These are phyloP conservation scores for Lerema accius DNA, from an alignment of 1,140 invertebrate species.

Conservation along the genomic window DNA sequence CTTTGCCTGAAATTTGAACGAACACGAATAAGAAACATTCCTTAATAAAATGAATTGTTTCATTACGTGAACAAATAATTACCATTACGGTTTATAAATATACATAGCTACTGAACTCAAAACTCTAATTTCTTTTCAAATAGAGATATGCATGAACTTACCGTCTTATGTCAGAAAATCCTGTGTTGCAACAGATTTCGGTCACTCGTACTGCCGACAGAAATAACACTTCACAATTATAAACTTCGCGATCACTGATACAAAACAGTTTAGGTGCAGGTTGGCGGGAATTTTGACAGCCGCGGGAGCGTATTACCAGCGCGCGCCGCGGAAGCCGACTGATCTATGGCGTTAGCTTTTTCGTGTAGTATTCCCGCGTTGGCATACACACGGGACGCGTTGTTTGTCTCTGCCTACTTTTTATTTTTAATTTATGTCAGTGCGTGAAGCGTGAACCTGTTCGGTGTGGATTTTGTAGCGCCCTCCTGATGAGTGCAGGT, in stretches of 20 bases:
- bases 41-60: constrained; percentile 8
- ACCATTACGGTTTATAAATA: background rate
- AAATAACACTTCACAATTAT: constrained; percentile 40
- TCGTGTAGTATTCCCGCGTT: constrained; percentile 49
- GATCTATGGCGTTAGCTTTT: constrained; percentile 39
- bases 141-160: no score
- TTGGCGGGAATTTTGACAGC: constrained; percentile 35
- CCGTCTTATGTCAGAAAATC: constrained; percentile 34
- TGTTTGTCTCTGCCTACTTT: constrained; percentile 40
- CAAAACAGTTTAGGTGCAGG: constrained; percentile 16
- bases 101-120: no score
- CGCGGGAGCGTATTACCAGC: constrained; percentile 22
- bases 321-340: constrained; percentile 43
- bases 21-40: no score
- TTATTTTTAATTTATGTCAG: constrained; percentile 39
- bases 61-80: constrained; percentile 7
- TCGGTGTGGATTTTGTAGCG: constrained; percentile 15
- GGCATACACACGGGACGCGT: constrained; percentile 43
- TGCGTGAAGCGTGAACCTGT: constrained; percentile 45
- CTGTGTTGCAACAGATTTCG: constrained; percentile 31
- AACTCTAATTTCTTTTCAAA: no score
- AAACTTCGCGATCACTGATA: constrained; percentile 34
- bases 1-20: no score
- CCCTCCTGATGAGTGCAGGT: constrained; percentile 43
- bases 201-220: constrained; percentile 23